Percentiles rank a stretch among this genome's conserved stretches.
Conservation (phyloP, 2,113 vertebrate species). For the Narcine bancroftii region DNA sequence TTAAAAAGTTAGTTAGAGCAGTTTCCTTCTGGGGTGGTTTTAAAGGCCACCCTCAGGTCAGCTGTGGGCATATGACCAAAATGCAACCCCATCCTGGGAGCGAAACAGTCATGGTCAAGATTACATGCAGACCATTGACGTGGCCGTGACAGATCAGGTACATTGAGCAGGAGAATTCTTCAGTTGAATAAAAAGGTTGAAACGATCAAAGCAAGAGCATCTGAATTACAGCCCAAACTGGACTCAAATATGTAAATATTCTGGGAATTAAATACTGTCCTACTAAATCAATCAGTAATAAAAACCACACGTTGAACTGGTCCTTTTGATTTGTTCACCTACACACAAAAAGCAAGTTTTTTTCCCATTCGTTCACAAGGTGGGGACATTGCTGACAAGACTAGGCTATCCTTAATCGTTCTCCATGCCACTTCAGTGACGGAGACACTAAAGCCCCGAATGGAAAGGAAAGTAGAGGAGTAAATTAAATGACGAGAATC, state of each 20-base stretch:
- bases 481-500: no score
- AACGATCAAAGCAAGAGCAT: not conserved
- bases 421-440: no score
- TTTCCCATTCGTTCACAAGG: no score
- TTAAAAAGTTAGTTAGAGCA: not conserved
- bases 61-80: not conserved
- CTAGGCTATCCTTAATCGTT: no score
- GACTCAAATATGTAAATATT: not conserved
- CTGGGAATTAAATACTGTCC: not conserved
- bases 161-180: not conserved
- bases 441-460: no score
- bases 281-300: no score
- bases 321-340: not conserved
- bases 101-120: not conserved
- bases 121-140: not conserved
- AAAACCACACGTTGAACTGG: not conserved
- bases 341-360: not conserved
- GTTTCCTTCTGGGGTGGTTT: not conserved
- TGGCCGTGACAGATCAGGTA: not conserved
- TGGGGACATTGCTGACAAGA: no score
- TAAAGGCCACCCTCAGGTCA: not conserved
- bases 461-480: no score
- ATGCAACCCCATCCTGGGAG: not conserved
- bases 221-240: not conserved
- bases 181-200: slow-evolving; percentile 3